A percentile compares a stretch with the other conserved stretches of the same genome.
Conservation (phyloP, 2,888 invertebrate species). For the Tetranychus truncatus region DNA sequence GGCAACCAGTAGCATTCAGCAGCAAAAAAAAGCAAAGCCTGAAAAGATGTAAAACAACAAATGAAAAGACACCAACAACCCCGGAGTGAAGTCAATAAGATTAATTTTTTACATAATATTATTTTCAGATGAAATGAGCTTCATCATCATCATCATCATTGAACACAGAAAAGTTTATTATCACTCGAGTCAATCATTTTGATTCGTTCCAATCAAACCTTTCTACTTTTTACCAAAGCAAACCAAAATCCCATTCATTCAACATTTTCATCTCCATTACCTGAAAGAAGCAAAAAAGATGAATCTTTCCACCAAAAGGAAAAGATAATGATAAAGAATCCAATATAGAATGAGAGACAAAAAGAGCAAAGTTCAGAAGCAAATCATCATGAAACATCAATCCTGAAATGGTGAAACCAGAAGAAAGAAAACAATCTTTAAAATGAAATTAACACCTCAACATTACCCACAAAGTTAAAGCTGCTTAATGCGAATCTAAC, state of each 20-base stretch:
- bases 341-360: no score
- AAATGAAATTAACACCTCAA: no score
- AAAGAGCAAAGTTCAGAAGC: no score
- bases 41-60: background rate
- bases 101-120: background rate
- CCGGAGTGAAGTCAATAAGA: background rate
- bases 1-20: no score
- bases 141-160: background rate
- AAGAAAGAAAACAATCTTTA: no score
- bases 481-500: no score
- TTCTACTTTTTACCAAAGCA: background rate
- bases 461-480: no score
- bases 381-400: no score
- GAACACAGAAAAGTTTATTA: background rate
- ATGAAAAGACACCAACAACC: background rate
- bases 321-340: no score
- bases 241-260: background rate
- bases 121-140: background rate
- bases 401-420: no score
- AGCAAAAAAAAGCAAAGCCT: background rate
- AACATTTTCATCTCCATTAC: background rate
- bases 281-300: no score
- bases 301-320: no score
- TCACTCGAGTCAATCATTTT: background rate
- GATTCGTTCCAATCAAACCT: background rate